Conservation (phyloP, 2,113 vertebrate species). For the Oryzias curvinotus region DNA sequence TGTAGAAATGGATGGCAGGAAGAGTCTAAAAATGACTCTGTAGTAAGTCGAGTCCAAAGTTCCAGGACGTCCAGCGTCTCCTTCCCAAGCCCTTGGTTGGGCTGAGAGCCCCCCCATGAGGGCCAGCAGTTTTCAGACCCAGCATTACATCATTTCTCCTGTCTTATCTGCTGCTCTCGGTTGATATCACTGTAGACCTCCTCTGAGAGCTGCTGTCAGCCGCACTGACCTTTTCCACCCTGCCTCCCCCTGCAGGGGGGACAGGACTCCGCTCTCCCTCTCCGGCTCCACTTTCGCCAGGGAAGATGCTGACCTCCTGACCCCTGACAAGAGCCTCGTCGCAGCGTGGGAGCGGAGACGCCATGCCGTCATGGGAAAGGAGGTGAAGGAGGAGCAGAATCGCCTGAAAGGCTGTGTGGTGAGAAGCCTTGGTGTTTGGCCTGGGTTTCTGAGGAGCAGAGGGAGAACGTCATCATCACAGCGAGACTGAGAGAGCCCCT, state of each 20-base stretch:
- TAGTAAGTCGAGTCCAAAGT: slow-evolving; percentile 9
- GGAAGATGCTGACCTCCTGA: slow-evolving; percentile 60
- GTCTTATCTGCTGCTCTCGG: slow-evolving; percentile 48
- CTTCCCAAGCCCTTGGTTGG: slow-evolving; percentile 48
- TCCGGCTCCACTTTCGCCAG: slow-evolving; percentile 51
- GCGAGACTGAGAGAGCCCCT: slow-evolving; percentile 30
- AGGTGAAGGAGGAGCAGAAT: slow-evolving; percentile 77
- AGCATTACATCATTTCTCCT: slow-evolving; percentile 44
- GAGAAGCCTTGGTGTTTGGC: slow-evolving; percentile 47
- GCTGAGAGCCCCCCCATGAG: slow-evolving; percentile 33
- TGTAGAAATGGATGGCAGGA: no score
- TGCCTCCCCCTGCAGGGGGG: slow-evolving; percentile 69
- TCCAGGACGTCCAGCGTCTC: slow-evolving; percentile 37
- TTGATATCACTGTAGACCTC: slow-evolving; percentile 39
- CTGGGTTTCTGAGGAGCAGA: slow-evolving; percentile 25
- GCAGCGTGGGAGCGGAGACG: slow-evolving; percentile 49
- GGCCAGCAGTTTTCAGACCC: slow-evolving; percentile 51
- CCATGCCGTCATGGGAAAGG: slow-evolving; percentile 77
- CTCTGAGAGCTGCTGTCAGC: slow-evolving; percentile 42
- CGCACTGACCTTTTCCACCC: slow-evolving; percentile 36
- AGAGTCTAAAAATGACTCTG: slow-evolving; percentile 9
- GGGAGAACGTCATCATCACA: slow-evolving; percentile 42
- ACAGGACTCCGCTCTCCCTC: slow-evolving; percentile 61
- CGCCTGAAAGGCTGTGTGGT: slow-evolving; percentile 73
- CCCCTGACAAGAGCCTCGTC: slow-evolving; percentile 37